phyloP scores from a whole-genome alignment of 2,113 vertebrate species.

The Penelope pileata region DNA sequence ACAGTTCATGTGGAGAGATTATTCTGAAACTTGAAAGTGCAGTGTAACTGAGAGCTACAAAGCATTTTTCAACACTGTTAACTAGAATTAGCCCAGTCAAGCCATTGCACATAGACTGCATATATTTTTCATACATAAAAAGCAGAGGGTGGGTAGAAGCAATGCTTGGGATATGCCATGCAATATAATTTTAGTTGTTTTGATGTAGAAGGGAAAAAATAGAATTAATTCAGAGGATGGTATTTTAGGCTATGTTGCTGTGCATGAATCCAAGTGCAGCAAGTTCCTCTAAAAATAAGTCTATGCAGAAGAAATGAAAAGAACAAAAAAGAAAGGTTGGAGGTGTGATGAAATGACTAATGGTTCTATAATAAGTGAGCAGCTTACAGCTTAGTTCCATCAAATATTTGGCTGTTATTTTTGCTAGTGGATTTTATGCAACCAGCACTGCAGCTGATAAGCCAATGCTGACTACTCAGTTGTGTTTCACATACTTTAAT shows the following conservation, averaged over 20 bases:
- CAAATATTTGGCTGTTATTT: not conserved
- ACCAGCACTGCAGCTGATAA: not conserved
- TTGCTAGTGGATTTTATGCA: not conserved
- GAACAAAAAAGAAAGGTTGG: slow-evolving; percentile 56
- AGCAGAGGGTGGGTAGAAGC: not conserved
- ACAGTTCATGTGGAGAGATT: not conserved
- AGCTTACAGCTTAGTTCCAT: not conserved
- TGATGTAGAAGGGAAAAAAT: not conserved
- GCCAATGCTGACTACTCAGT: not conserved
- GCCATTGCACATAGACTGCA: not conserved
- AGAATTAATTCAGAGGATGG: slow-evolving; percentile 36
- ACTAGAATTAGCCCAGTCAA: not conserved
- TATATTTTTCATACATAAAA: not conserved
- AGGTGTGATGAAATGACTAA: slow-evolving; percentile 70
- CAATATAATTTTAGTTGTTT: slow-evolving; percentile 54
- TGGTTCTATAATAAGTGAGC: slow-evolving; percentile 26
- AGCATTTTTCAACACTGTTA: not conserved
- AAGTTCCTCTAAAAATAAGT: slow-evolving; percentile 46
- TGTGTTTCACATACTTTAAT: not conserved
- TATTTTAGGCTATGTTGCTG: slow-evolving; percentile 40
- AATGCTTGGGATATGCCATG: not conserved
- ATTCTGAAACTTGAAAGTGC: not conserved
- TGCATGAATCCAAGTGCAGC: slow-evolving; percentile 9
- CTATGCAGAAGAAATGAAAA: slow-evolving; percentile 45
- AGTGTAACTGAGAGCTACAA: not conserved